Conservation (phyloP, 2,888 invertebrate species). For the Argyresthia goedartella region DNA sequence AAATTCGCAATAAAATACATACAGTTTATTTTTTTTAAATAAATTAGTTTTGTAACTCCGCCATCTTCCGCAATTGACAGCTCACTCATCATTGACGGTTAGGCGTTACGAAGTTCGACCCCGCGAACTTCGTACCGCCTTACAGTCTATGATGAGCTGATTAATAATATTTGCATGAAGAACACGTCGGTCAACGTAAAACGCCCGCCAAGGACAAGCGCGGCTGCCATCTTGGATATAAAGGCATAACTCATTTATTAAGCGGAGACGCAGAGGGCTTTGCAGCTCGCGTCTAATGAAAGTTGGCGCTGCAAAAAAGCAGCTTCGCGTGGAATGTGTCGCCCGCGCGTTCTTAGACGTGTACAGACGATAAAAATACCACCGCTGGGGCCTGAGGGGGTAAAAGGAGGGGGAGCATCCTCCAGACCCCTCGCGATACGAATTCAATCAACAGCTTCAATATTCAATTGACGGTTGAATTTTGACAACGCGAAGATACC, state of each 20-base stretch:
- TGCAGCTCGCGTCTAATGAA: conserved; percentile 60
- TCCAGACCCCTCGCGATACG: conserved; percentile 45
- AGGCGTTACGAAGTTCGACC: no score
- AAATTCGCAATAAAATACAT: no score
- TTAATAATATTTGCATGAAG: neutral
- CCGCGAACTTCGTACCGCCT: neutral
- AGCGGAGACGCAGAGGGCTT: conserved; percentile 55
- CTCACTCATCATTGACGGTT: no score
- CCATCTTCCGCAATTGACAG: no score
- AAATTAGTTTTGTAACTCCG: no score
- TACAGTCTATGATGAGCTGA: neutral
- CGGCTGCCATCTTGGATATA: conserved; percentile 58
- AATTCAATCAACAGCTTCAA: conserved; percentile 57
- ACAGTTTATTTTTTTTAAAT: no score
- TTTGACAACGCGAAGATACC: conserved; percentile 2
- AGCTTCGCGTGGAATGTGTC: conserved; percentile 62
- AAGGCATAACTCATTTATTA: conserved; percentile 66
- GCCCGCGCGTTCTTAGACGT: conserved; percentile 59
- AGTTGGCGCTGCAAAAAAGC: conserved; percentile 64
- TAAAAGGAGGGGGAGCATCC: conserved; percentile 7
- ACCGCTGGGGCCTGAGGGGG: conserved; percentile 23
- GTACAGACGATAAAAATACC: conserved; percentile 68
- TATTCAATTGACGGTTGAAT: conserved; percentile 33
- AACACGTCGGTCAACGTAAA: neutral
- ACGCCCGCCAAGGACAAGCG: conserved; percentile 32